Evolutionary conservation across 1,140 invertebrate genomes (phyloP).

Genomic region (Hydropsyche tenuis): DNA sequence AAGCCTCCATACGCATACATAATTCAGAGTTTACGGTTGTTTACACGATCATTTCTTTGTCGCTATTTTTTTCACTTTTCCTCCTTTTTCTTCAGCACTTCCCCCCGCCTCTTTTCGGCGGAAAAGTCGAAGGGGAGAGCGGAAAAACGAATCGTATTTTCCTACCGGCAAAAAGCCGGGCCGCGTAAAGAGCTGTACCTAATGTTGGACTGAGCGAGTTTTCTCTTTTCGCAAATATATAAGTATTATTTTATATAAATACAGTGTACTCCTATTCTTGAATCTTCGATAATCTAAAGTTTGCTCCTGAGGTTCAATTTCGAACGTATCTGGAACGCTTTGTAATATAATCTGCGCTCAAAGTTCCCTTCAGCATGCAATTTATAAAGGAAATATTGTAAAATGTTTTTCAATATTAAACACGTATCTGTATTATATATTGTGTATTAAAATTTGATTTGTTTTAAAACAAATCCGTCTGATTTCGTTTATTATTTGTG

Average conservation of each 20-base stretch:
- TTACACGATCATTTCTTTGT: neutral
- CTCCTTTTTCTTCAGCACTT: neutral
- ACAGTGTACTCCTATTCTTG: neutral
- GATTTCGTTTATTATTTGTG: no score
- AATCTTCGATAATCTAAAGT: neutral
- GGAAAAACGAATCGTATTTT: slow-evolving; percentile 17
- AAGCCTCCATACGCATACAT: no score
- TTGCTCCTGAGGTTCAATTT: slow-evolving; percentile 5
- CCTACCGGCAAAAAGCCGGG: neutral
- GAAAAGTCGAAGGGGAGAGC: neutral
- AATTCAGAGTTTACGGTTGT: slow-evolving; percentile 6
- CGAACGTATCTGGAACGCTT: no score
- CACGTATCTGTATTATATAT: no score
- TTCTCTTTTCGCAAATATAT: slow-evolving; percentile 2
- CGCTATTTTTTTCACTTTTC: no score
- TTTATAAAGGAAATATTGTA: no score
- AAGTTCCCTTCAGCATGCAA: no score
- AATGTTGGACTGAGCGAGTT: neutral
- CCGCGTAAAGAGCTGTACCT: slow-evolving; percentile 1
- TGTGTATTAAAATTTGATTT: no score
- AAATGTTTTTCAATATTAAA: no score
- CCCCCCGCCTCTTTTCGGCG: neutral
- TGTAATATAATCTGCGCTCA: no score
- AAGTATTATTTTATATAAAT: neutral
- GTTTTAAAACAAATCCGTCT: no score